Conservation (phyloP, 2,113 vertebrate genomes). For the Apaloderma vittatum region DNA sequence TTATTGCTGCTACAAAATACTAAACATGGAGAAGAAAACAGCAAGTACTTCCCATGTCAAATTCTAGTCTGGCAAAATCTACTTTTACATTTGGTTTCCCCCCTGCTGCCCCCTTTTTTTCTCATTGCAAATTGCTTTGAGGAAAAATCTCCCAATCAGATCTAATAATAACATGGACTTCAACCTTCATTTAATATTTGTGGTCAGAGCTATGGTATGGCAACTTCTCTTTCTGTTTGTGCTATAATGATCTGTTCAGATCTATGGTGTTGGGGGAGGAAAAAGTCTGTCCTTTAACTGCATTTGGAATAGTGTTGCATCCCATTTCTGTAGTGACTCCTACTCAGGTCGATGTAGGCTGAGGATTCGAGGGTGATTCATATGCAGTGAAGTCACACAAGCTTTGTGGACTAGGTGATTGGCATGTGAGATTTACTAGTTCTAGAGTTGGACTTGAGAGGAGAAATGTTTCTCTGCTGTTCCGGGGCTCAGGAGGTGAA, state of each 20-base stretch:
- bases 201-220: not conserved
- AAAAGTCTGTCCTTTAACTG: not conserved
- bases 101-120: not conserved
- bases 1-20: not conserved
- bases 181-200: not conserved
- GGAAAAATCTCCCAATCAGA: not conserved
- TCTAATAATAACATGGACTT: not conserved
- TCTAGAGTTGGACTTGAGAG: not conserved
- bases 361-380: not conserved
- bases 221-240: not conserved
- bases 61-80: not conserved
- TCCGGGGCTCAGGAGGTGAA: not conserved
- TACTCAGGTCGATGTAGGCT: not conserved
- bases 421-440: not conserved
- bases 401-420: not conserved
- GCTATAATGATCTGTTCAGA: not conserved
- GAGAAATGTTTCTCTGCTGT: not conserved
- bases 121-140: not conserved
- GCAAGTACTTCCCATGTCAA: not conserved
- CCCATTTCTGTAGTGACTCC: not conserved
- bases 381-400: not conserved
- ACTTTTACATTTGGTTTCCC: not conserved
- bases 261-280: accelerated
- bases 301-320: not conserved
- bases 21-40: not conserved